Conservation (phyloP, 2,888 invertebrate genomes). For the Nymphalis urticae region DNA sequence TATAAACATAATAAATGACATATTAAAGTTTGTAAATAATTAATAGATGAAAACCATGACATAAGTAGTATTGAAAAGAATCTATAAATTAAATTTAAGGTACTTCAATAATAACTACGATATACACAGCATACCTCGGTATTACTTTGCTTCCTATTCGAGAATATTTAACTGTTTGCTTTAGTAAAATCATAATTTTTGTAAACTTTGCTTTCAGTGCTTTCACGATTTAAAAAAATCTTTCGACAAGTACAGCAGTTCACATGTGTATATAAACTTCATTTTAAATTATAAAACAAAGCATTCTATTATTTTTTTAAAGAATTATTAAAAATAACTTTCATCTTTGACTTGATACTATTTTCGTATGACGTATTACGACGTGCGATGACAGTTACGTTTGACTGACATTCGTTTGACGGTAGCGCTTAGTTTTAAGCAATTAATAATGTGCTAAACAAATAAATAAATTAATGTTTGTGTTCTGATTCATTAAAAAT, state of each 20-base stretch:
- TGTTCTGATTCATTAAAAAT: background rate
- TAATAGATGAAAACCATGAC: background rate
- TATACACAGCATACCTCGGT: constrained; percentile 60
- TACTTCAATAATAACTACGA: constrained; percentile 33
- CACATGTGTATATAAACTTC: constrained; percentile 49
- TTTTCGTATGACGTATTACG: constrained; percentile 62
- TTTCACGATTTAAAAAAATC: constrained; percentile 49
- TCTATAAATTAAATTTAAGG: background rate
- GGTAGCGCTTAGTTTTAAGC: constrained; percentile 19
- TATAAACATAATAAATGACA: background rate
- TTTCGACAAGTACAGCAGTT: constrained; percentile 48
- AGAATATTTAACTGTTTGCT: constrained; percentile 69
- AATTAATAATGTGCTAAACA: background rate
- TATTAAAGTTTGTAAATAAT: background rate
- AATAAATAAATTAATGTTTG: background rate
- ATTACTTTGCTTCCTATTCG: constrained; percentile 66
- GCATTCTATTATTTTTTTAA: constrained; percentile 52
- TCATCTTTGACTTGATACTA: constrained; percentile 74
- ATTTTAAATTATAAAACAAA: constrained; percentile 50
- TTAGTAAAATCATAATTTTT: constrained; percentile 76
- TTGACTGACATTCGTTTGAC: constrained; percentile 16
- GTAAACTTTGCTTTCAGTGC: constrained; percentile 56
- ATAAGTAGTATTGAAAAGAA: background rate
- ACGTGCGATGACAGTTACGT: constrained; percentile 16
- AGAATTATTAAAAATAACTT: constrained; percentile 75